phyloP scores from a whole-genome alignment of 2,797 vertebrate species.

The Anguilla anguilla region DNA sequence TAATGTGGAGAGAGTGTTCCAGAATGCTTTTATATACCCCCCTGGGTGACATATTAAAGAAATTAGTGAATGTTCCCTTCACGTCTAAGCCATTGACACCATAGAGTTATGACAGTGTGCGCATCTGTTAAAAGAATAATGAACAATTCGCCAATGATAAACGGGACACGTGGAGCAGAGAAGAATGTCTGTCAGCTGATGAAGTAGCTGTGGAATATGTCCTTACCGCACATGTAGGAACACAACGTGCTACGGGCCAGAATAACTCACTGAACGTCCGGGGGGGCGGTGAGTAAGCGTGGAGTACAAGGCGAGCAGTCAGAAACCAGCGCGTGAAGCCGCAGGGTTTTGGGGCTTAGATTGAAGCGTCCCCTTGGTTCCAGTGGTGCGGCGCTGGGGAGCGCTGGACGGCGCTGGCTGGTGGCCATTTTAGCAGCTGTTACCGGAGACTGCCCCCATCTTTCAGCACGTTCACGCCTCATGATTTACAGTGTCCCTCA shows the following conservation, averaged over 20 bases:
- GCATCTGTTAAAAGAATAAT: background rate
- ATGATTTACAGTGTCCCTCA: constrained; percentile 16
- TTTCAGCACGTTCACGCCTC: constrained; percentile 4
- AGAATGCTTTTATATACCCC: background rate
- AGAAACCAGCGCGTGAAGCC: background rate
- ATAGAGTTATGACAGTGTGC: background rate
- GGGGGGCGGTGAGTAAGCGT: background rate
- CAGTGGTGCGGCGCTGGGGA: background rate
- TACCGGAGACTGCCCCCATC: background rate
- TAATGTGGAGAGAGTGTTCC: background rate
- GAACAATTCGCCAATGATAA: background rate
- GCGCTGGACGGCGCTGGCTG: background rate
- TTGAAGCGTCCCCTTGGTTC: background rate
- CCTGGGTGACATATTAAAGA: constrained; percentile 2
- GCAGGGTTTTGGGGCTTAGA: background rate
- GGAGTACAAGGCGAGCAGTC: background rate
- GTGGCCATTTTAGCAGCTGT: constrained; percentile 10
- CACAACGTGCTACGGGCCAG: background rate
- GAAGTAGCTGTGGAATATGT: constrained; percentile 1
- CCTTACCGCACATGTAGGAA: background rate
- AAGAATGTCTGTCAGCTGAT: background rate
- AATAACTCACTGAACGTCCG: background rate
- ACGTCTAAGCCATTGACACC: background rate
- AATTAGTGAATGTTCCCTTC: background rate
- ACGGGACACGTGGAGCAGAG: background rate